Conservation (phyloP, 2,797 vertebrate species). For the Sebastes steindachneri region DNA sequence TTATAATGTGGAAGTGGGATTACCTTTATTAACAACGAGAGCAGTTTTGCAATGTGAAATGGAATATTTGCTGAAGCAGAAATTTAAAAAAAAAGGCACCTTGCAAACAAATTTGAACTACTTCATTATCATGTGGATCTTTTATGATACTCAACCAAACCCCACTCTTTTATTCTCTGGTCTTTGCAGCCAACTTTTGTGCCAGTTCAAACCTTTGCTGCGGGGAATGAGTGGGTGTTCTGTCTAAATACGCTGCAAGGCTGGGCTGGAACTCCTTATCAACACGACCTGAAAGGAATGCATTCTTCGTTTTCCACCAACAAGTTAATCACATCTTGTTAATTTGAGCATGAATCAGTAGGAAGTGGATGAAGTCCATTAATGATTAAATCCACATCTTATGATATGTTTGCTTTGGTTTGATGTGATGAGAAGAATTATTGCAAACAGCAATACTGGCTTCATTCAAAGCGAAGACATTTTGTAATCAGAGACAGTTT, state of each 20-base stretch:
- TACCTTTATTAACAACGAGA: conserved; percentile 12
- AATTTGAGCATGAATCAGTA: background rate
- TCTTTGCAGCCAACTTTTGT: background rate
- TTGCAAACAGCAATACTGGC: background rate
- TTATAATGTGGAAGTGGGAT: conserved; percentile 36
- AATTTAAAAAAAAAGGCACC: background rate
- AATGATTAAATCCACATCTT: background rate
- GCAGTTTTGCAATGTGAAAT: background rate
- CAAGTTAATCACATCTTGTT: conserved; percentile 21
- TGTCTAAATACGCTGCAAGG: background rate
- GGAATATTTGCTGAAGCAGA: background rate
- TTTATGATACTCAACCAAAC: background rate
- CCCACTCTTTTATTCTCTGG: background rate
- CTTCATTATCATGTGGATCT: background rate
- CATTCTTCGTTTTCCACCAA: conserved; percentile 9
- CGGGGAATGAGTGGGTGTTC: background rate
- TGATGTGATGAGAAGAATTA: background rate
- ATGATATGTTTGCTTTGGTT: background rate
- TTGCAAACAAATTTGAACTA: conserved; percentile 4
- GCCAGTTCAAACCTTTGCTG: background rate
- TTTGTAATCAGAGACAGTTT: conserved; percentile 19
- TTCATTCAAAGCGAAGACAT: conserved; percentile 24
- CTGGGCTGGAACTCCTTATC: conserved; percentile 25
- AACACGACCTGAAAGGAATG: conserved; percentile 36
- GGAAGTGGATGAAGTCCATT: background rate